Evolutionary conservation across 1,140 invertebrate genomes (phyloP), one percentile per base, ranked within the genome.

Genomic region (Zaprionus ornatus): DNA sequence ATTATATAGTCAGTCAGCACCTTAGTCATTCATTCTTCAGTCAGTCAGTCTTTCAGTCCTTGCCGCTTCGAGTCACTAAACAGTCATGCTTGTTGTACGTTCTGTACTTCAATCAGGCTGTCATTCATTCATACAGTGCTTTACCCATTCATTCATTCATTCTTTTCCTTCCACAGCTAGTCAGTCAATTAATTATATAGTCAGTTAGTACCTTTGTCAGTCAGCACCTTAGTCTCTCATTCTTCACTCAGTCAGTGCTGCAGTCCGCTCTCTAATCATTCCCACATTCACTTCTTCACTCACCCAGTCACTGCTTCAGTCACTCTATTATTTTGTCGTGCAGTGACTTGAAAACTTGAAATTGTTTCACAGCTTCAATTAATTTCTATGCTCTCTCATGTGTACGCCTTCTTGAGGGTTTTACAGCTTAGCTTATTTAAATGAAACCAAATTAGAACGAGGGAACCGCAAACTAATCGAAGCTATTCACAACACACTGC

Each of bases 361-460:
- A 90, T 79, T 88, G 81, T 88, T 76, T 64, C 62, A 72, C 78
- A 90, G 78, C 68, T 80, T 81, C 72, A 90, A 81, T 88, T 88
- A 84, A 88, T 90, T 79, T 90, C 74, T 88, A 52, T 84, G 68
- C 50, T 42, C 29, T 32, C 29, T 32, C 29, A 61, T 75, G 50
- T 42, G 25, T 19, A 48, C 23, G 74, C 70, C 45, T 74, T 66
- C 71, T 70, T 17, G 37, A 55, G 37, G 4, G 12, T 4, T 9
- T 13, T 4, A 40, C 37, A 40, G 37, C 0, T 48, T 12, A 10
- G n/a, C 3, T 1, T 12, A 48, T n/a, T 48, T n/a, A 48, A 48
- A 45, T 12, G 4, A 4, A 48, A 0, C 5, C 37, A 40, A 40
- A 40, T n/a, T n/a, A 1, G 1, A 48, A 2, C 17, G 37, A 40